phyloP scores from a whole-genome alignment of 2,113 vertebrate species.

The Poeciliopsis occidentalis region DNA sequence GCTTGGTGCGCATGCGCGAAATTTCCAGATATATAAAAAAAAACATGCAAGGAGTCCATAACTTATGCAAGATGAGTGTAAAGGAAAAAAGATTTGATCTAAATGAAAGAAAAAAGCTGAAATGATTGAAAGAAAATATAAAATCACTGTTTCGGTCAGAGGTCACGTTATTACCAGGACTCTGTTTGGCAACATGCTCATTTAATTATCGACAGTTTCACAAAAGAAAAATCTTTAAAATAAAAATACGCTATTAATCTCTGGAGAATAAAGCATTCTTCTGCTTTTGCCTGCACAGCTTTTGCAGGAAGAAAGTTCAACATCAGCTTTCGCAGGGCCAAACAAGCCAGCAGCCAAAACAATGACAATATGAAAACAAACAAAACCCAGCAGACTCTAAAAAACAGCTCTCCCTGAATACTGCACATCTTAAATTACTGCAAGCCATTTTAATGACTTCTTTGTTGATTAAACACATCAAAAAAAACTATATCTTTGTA shows the following conservation, averaged over 20 bases:
- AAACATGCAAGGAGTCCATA: too few relatives aligned
- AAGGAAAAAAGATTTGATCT: conserved; percentile 10
- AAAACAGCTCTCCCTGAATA: conserved; percentile 21
- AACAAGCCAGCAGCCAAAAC: conserved; percentile 20
- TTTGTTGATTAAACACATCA: neutral
- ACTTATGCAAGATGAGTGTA: neutral
- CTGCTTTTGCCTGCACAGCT: neutral
- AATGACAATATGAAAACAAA: conserved; percentile 37
- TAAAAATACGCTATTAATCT: neutral
- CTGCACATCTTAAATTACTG: conserved; percentile 1
- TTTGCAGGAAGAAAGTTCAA: neutral
- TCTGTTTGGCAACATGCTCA: neutral
- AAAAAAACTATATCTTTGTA: neutral
- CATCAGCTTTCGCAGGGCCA: neutral
- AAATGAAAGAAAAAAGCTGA: conserved; percentile 51
- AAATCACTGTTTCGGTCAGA: neutral
- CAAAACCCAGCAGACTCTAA: conserved; percentile 9
- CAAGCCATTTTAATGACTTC: neutral
- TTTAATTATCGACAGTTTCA: neutral
- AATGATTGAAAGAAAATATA: neutral
- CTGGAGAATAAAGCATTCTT: too few relatives aligned
- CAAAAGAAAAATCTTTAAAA: neutral
- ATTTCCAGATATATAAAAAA: too few relatives aligned
- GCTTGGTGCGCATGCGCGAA: too few relatives aligned
- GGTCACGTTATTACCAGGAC: neutral